Evolutionary conservation across 1,140 invertebrate genomes (phyloP), one percentile per base, ranked within the genome.

Genomic region (Pachypeltis micranthus): DNA sequence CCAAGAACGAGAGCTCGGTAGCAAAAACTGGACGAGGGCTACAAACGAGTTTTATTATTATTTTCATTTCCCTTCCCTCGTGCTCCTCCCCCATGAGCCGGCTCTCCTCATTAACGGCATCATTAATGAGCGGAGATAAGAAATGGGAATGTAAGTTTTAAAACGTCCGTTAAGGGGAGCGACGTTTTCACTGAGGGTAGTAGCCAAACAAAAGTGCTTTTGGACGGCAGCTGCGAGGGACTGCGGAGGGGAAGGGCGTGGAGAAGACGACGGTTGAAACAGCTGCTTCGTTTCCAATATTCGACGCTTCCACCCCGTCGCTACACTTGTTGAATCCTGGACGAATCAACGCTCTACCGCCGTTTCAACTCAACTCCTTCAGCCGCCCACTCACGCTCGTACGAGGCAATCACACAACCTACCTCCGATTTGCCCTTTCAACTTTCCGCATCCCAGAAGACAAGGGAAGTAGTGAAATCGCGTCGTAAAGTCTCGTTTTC

Each of bases 141-240:
- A 26, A 25, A 56, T 23, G 57, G 25, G 57, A 25, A 34, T 26
- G 26, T n/a, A 28, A 19, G 57, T 26, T 59, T 59, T 59, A 59
- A 51, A 59, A 59, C 57, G 57, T 59, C 57, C 57, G 57, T 59
- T 59, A 59, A 59, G 29, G 25, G 12, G n/a, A n/a, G n/a, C n/a
- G 12, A 59, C 25, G 57, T 59, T 59, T 59, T 59, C 57, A 29
- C 16, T 29, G n/a, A 59, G 57, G 57, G 57, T 59, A 59, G 57
- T 59, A 59, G 25, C 28, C n/a, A 28, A 2, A 31, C n/a, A 59
- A 25, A 24, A 56, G 16, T n/a, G n/a, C 29, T n/a, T n/a, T n/a
- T n/a, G 57, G 57, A 27, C 25, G 29, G 57, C 57, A 29, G 57
- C 57, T 59, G 26, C 57, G 23, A 51, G 19, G 21, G 10, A 4